A percentile compares a stretch with the other conserved stretches of the same genome.
Evolutionary conservation across 1,140 invertebrate genomes (phyloP).

Genomic region (Lerema accius): DNA sequence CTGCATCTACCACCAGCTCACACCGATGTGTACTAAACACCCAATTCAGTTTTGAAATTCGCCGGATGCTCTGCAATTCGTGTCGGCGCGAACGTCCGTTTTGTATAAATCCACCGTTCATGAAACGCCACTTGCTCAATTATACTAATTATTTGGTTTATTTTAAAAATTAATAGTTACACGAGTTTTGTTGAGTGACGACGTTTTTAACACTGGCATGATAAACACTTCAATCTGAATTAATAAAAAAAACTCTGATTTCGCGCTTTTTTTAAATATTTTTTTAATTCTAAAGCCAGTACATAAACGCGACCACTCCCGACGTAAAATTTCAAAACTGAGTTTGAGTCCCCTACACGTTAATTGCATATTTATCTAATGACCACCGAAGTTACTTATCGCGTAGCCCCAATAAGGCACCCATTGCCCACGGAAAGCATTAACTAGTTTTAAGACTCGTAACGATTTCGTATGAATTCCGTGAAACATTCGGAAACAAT

Average conservation of each 20-base stretch:
- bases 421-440: conserved; percentile 25
- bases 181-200: conserved; percentile 3
- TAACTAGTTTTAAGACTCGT: conserved; percentile 38
- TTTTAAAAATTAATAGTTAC: background rate
- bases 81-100: conserved; percentile 44
- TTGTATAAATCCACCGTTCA: conserved; percentile 32
- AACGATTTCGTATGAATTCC: conserved; percentile 35
- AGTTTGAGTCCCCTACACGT: conserved; percentile 45
- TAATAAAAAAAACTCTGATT: too few relatives aligned
- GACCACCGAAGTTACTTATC: conserved; percentile 53
- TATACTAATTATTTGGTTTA: background rate
- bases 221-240: too few relatives aligned
- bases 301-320: conserved; percentile 29
- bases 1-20: conserved; percentile 45
- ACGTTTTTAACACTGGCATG: background rate
- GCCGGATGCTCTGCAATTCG: conserved; percentile 67
- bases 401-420: conserved; percentile 51
- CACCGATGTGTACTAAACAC: conserved; percentile 46
- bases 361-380: conserved; percentile 73
- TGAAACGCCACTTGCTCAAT: conserved; percentile 30
- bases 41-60: conserved; percentile 65
- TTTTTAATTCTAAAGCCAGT: too few relatives aligned
- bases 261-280: conserved; percentile 8
- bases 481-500: conserved; percentile 13
- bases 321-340: conserved; percentile 43